These are phyloP conservation scores for Rhea americana DNA, from an alignment of 2,113 vertebrate genomes.

Conservation along the genomic window DNA sequence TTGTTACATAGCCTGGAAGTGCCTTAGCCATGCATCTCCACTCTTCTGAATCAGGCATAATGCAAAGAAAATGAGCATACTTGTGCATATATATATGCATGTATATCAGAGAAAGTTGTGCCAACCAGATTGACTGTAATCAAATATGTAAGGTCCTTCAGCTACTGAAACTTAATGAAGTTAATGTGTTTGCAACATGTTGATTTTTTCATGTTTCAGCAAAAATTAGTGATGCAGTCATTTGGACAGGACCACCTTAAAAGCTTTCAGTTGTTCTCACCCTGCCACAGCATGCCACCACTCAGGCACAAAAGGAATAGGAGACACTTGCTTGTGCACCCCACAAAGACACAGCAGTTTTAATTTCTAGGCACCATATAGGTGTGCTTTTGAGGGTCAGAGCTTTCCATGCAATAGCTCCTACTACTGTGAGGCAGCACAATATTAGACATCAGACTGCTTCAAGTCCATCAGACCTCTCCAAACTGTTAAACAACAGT, in stretches of 20 bases:
- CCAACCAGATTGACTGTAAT: background rate
- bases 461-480: too few relatives aligned
- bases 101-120: background rate
- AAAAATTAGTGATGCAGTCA: background rate
- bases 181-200: background rate
- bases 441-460: background rate
- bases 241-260: background rate
- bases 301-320: background rate
- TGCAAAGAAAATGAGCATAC: background rate
- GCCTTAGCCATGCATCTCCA: background rate
- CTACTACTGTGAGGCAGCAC: background rate
- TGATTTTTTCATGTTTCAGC: background rate
- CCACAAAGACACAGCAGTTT: too few relatives aligned
- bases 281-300: background rate
- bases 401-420: background rate
- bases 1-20: background rate
- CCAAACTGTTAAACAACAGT: too few relatives aligned
- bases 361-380: too few relatives aligned
- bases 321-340: too few relatives aligned
- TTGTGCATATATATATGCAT: accelerated
- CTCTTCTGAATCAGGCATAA: background rate
- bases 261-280: background rate
- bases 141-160: background rate
- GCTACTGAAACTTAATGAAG: background rate
- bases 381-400: too few relatives aligned